Evolutionary conservation across 2,888 invertebrate genomes (phyloP).

Genomic region (Diplolepis rosae): DNA sequence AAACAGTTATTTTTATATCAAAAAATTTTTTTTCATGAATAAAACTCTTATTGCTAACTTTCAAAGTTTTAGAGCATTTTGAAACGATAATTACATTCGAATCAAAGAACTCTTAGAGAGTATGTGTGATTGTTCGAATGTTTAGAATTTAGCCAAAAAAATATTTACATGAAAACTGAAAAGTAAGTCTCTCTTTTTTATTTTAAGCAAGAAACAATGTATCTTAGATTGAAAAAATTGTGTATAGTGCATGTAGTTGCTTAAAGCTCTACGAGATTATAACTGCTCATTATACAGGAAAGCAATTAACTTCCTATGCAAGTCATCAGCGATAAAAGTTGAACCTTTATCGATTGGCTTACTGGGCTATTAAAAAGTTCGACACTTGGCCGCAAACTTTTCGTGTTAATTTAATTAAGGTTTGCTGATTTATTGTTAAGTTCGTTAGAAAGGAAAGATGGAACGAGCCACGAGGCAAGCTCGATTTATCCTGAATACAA

Average conservation of each 20-base stretch:
- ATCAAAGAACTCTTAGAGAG: too few relatives aligned
- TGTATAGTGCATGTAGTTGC: background rate
- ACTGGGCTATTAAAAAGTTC: constrained; percentile 30
- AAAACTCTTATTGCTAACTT: too few relatives aligned
- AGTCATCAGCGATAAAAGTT: constrained; percentile 33
- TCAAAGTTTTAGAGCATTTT: too few relatives aligned
- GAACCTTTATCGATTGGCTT: constrained; percentile 17
- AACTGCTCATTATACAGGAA: constrained; percentile 29
- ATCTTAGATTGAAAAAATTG: too few relatives aligned
- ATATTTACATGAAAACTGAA: too few relatives aligned
- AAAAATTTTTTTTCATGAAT: too few relatives aligned
- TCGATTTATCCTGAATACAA: constrained; percentile 15
- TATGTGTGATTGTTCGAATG: too few relatives aligned
- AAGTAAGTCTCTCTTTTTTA: too few relatives aligned
- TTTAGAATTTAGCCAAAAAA: too few relatives aligned
- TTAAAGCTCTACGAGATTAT: constrained; percentile 4
- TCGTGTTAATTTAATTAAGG: constrained; percentile 24
- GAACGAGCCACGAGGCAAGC: background rate
- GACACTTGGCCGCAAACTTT: constrained; percentile 20
- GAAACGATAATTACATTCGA: too few relatives aligned
- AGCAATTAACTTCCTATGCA: constrained; percentile 29
- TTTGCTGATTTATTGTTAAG: constrained; percentile 20
- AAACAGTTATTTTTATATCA: too few relatives aligned
- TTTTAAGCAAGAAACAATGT: too few relatives aligned
- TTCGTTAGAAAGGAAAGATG: background rate